Conservation (phyloP, 2,113 vertebrate genomes). For the Psittacula cyanocephala region DNA sequence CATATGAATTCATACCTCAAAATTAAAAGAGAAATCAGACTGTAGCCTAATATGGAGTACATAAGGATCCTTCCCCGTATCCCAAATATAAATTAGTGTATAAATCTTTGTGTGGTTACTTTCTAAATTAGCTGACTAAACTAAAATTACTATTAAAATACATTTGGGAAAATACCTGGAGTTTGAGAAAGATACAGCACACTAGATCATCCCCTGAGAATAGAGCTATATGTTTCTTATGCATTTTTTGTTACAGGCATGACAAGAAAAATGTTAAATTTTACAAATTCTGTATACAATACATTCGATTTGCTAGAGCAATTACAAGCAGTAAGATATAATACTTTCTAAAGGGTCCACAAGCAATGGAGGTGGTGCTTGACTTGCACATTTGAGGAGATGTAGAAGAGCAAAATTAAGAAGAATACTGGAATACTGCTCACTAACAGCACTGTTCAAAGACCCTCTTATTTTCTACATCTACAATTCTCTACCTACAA, state of each 20-base stretch:
- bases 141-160: not conserved
- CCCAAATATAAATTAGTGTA: not conserved
- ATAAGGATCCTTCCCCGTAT: not conserved
- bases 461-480: not conserved
- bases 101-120: not conserved
- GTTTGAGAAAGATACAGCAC: not conserved
- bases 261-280: not conserved
- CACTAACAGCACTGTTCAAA: not conserved
- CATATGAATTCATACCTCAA: not conserved
- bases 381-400: not conserved
- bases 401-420: accelerated
- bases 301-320: not conserved
- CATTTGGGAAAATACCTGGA: not conserved
- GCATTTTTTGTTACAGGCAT: not conserved
- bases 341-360: not conserved
- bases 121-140: not conserved
- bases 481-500: not conserved
- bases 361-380: not conserved
- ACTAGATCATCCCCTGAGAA: not conserved
- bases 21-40: not conserved
- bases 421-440: not conserved
- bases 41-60: not conserved
- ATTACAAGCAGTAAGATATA: not conserved
- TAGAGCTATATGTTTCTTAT: not conserved
- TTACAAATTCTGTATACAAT: not conserved